phyloP scores from a whole-genome alignment of 1,140 invertebrate species.

The Ruditapes philippinarum region DNA sequence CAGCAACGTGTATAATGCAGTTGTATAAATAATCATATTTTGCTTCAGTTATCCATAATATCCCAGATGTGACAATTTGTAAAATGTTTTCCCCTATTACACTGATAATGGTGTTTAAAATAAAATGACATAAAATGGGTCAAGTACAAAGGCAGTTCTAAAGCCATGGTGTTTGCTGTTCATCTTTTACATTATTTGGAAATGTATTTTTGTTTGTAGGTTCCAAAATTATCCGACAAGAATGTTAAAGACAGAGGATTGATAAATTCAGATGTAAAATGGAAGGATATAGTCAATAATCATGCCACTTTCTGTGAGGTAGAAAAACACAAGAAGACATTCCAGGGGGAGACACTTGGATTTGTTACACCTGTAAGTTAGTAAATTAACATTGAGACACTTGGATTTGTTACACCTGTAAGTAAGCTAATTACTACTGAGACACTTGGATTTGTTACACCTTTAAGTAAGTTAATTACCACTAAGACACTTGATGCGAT shows the following conservation, averaged over 20 bases:
- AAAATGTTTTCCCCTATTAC: too few relatives aligned
- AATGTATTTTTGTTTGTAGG: not conserved
- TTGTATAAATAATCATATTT: too few relatives aligned
- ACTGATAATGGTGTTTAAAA: too few relatives aligned
- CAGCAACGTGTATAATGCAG: too few relatives aligned
- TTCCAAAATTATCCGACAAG: slow-evolving; percentile 83
- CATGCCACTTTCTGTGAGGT: slow-evolving; percentile 91
- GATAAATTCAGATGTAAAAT: slow-evolving; percentile 89
- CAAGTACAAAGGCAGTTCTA: too few relatives aligned
- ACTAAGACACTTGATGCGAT: too few relatives aligned
- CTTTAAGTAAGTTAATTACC: not conserved
- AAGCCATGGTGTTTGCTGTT: too few relatives aligned
- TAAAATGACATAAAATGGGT: too few relatives aligned
- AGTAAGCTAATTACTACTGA: too few relatives aligned
- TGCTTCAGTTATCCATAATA: too few relatives aligned
- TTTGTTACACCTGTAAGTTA: slow-evolving; percentile 95
- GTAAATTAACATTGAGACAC: not conserved
- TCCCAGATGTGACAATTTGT: too few relatives aligned
- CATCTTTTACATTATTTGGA: not conserved
- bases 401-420: not conserved
- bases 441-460: not conserved
- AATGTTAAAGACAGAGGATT: slow-evolving; percentile 91
- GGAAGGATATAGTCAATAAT: slow-evolving; percentile 92
- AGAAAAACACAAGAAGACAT: slow-evolving; percentile 90
- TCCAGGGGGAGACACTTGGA: slow-evolving; percentile 92